phyloP scores from a whole-genome alignment of 2,888 invertebrate species.

The Apotomis capreana region DNA sequence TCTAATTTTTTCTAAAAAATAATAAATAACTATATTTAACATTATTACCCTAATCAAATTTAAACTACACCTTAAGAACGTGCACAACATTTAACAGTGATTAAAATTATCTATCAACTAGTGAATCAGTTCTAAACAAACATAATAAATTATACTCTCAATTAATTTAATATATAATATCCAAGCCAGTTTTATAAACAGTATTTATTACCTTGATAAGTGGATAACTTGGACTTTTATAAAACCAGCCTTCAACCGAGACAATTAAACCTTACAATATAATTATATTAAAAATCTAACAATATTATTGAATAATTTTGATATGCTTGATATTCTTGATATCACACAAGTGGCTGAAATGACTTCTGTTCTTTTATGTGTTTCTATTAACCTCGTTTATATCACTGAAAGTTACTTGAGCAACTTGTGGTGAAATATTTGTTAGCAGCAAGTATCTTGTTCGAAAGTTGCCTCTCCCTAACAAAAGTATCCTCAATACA shows the following conservation, averaged over 20 bases:
- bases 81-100: constrained; percentile 84
- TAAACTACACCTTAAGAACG: constrained; percentile 72
- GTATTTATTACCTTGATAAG: background rate
- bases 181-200: constrained; percentile 25
- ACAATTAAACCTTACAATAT: constrained; percentile 8
- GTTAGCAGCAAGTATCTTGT: constrained; percentile 33
- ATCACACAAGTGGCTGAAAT: constrained; percentile 60
- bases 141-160: constrained; percentile 51
- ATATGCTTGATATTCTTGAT: constrained; percentile 82
- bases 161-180: constrained; percentile 17
- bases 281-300: constrained; percentile 52
- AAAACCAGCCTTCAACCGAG: constrained; percentile 15
- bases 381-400: constrained; percentile 26
- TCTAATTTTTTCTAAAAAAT: constrained; percentile 29
- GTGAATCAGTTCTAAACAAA: constrained; percentile 70
- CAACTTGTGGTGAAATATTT: constrained; percentile 38
- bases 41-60: constrained; percentile 76
- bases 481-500: constrained; percentile 34
- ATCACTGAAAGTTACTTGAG: constrained; percentile 39
- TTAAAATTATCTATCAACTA: constrained; percentile 76
- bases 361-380: constrained; percentile 28
- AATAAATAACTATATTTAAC: constrained; percentile 62
- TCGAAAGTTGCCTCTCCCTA: constrained; percentile 21
- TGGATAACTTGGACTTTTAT: constrained; percentile 11
- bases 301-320: constrained; percentile 60